Base-by-base conservation (phyloP, 2,797 vertebrate species). In the Cynodonichthys magdalenae region DNA sequence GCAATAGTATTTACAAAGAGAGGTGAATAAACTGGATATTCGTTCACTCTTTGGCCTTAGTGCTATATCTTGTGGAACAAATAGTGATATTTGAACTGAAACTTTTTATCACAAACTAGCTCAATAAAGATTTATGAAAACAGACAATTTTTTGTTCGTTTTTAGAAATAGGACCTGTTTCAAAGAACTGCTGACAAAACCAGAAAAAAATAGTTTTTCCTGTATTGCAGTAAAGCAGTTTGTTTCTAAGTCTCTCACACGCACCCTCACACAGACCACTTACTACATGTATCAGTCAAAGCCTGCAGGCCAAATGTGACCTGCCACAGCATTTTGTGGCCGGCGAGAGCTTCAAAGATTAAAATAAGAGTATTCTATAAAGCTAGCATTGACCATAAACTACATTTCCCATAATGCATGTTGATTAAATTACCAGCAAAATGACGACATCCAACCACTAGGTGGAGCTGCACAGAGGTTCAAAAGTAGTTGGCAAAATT, bases 191-290 rank as follows among this genome's bases (percentile, higher is more conserved):
- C 45, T 59, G 27, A 75, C 66, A 15, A 11, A 19, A 73, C 41
- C 45, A 65, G 59, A 68, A 44, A 3, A 45, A 3, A 18, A 11
- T 2, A 20, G 15, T 15, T 42, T 47, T 47, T 47, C 18, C 7
- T 20, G 18, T 12, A 20, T 1, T 11, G 9, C n/a, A 47, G 9
- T 20, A 6, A 60, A 69, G 44, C 48, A 39, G 41, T 62, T 69
- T 71, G 59, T 79, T 71, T 66, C 49, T 62, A 46, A 47, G 27
- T 27, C 9, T 15, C 27, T 54, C 29, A 36, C 56, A 46, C 41
- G 24, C 6, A 34, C 59, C n/a, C n/a, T n/a, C n/a, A n/a, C 36
- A 65, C 53, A 80, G 63, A 71, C 66, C 74, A 63, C 65, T 64
- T 7, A 31, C 60, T 24, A 24, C 24, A 24, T 3, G 3, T 24